These are phyloP conservation scores for Halcyon malimbica DNA, from an alignment of 2,113 vertebrate genomes.

Conservation along the genomic window DNA sequence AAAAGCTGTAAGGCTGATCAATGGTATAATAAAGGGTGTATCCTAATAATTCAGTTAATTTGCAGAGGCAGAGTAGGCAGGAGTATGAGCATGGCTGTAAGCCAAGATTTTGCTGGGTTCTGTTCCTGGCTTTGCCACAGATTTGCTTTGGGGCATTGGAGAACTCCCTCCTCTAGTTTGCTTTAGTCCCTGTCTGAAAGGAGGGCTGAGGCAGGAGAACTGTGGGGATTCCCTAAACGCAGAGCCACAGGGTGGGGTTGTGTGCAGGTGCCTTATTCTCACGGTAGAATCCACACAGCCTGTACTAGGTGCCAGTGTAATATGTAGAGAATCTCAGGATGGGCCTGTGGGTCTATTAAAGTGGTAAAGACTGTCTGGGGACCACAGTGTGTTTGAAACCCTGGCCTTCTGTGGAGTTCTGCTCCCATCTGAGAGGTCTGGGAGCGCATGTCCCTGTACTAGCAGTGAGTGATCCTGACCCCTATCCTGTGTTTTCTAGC, in stretches of 20 bases:
- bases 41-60: constrained; percentile 32
- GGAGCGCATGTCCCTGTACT: not conserved
- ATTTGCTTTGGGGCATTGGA: not conserved
- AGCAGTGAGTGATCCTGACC: not conserved
- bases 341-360: not conserved
- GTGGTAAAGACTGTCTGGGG: not conserved
- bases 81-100: not conserved
- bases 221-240: not conserved
- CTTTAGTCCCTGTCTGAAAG: not conserved
- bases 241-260: not conserved
- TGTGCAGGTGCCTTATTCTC: not conserved
- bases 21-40: constrained; percentile 43
- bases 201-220: not conserved
- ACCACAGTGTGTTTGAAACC: not conserved
- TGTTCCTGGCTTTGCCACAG: not conserved
- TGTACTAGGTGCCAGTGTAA: not conserved
- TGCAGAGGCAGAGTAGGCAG: constrained; percentile 30
- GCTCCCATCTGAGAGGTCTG: not conserved
- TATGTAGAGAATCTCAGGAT: not conserved
- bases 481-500: not conserved
- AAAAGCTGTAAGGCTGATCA: constrained; percentile 42
- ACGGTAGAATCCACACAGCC: not conserved
- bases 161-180: not conserved
- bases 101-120: constrained; percentile 3
- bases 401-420: not conserved